Evolutionary conservation across 1,140 invertebrate species (phyloP).

Genomic region (Apis florea): DNA sequence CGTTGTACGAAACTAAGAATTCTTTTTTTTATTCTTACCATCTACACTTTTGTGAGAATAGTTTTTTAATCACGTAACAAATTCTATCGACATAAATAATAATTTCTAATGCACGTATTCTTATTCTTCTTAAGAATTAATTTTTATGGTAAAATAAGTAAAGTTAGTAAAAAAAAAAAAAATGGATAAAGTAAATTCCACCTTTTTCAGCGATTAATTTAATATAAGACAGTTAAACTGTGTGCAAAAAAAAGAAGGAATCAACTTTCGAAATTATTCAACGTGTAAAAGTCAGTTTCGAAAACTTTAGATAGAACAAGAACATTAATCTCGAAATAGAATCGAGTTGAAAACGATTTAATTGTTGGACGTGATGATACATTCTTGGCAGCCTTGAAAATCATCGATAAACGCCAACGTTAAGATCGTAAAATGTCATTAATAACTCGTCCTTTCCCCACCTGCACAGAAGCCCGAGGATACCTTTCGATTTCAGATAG

Average conservation of each 20-base stretch:
- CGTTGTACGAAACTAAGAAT: slow-evolving; percentile 41
- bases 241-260: background rate
- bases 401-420: slow-evolving; percentile 4
- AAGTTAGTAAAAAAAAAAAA: background rate
- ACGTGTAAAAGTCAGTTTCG: background rate
- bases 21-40: background rate
- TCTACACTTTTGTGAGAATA: background rate
- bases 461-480: background rate
- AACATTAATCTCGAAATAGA: background rate
- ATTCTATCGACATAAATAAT: too few species aligned
- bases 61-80: too few species aligned
- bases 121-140: too few species aligned
- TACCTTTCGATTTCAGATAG: slow-evolving; percentile 49
- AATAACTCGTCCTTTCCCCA: background rate
- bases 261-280: background rate
- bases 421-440: slow-evolving; percentile 40
- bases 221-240: too few species aligned
- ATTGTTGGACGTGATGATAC: background rate
- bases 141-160: too few species aligned
- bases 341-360: background rate
- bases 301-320: background rate
- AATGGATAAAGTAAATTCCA: background rate
- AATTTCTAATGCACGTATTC: too few species aligned
- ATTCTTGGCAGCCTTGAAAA: slow-evolving; percentile 23
- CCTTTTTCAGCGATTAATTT: background rate